phyloP scores from a whole-genome alignment of 2,797 vertebrate genomes.

The Xiphophorus birchmanni region DNA sequence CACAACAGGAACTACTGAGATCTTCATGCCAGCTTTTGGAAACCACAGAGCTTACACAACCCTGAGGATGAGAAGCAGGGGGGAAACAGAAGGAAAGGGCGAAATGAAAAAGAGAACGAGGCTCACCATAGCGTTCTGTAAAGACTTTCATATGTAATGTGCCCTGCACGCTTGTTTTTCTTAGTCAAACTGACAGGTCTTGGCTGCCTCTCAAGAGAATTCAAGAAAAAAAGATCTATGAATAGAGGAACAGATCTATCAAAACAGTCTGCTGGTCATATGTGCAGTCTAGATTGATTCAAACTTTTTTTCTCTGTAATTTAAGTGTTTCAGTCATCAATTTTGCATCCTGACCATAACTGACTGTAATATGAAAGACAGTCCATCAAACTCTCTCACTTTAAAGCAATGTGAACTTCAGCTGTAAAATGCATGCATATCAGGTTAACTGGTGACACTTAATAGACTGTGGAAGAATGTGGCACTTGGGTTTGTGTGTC shows the following conservation, averaged over 20 bases:
- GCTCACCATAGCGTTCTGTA: slow-evolving; percentile 58
- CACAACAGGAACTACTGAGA: slow-evolving; percentile 74
- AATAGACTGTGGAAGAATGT: not conserved
- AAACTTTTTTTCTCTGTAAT: slow-evolving; percentile 31
- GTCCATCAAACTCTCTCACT: slow-evolving; percentile 7
- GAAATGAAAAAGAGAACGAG: slow-evolving; percentile 51
- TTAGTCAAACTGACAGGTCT: slow-evolving; percentile 48
- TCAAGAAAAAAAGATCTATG: slow-evolving; percentile 63
- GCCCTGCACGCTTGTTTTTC: slow-evolving; percentile 64
- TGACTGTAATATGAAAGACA: slow-evolving; percentile 7
- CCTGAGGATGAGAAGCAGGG: slow-evolving; percentile 59
- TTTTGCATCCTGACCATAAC: slow-evolving; percentile 19
- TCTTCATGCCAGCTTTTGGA: slow-evolving; percentile 67
- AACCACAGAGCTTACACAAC: slow-evolving; percentile 72
- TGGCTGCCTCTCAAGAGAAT: slow-evolving; percentile 63
- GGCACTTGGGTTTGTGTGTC: not conserved
- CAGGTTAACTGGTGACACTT: not conserved
- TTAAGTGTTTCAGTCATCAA: slow-evolving; percentile 18
- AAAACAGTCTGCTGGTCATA: slow-evolving; percentile 38
- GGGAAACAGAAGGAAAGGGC: slow-evolving; percentile 25
- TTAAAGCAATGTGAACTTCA: not conserved
- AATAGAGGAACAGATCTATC: slow-evolving; percentile 50
- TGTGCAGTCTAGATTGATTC: slow-evolving; percentile 48
- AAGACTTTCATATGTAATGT: slow-evolving; percentile 75
- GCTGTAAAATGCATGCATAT: not conserved